Percentiles rank a stretch among this genome's conserved stretches.
phyloP scores from a whole-genome alignment of 2,113 vertebrate species.

The Leiothrix lutea region DNA sequence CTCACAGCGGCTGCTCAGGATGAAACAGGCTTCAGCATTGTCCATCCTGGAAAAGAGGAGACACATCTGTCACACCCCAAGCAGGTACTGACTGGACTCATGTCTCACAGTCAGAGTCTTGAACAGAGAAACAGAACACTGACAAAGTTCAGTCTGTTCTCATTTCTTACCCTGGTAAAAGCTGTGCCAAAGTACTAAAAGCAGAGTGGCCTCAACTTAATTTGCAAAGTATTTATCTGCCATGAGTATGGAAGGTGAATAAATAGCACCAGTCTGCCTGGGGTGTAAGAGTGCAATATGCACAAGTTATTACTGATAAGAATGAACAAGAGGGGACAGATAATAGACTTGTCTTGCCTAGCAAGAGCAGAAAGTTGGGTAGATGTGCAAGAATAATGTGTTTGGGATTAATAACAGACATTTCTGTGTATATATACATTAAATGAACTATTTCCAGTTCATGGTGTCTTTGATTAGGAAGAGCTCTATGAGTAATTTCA shows the following conservation, averaged over 20 bases:
- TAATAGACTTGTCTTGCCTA: not conserved
- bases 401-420: not conserved
- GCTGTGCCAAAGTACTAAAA: not conserved
- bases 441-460: not conserved
- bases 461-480: not conserved
- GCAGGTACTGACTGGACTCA: not conserved
- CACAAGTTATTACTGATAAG: not conserved
- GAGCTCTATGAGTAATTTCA: not conserved
- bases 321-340: not conserved
- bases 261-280: not conserved
- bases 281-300: not conserved
- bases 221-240: not conserved
- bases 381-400: not conserved
- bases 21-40: constrained; percentile 95
- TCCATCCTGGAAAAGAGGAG: constrained; percentile 84
- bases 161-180: not conserved
- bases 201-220: not conserved
- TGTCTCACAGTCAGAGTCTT: not conserved
- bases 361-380: not conserved
- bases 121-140: not conserved
- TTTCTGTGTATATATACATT: not conserved
- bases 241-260: not conserved
- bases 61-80: not conserved
- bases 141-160: not conserved
- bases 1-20: constrained; percentile 94